Base-by-base conservation (phyloP, 2,888 invertebrate genomes). In the Protophormia terraenovae region DNA sequence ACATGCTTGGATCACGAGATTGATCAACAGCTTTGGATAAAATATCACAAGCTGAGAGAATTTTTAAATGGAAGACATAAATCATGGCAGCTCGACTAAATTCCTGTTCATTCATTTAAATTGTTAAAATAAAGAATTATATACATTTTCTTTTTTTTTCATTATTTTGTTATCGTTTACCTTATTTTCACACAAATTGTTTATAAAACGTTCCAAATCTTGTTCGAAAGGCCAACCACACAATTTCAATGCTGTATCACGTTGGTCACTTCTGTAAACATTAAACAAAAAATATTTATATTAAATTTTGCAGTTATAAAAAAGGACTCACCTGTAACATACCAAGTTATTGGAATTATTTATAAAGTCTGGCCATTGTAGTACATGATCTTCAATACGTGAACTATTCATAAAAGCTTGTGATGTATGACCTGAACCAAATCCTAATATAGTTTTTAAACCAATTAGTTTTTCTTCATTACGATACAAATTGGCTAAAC, bases 211-310 rank as follows among this genome's bases (percentile, higher is more conserved):
- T 5, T 93, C 93, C 41, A 95, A 91, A 89, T 96, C 96, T 91
- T 95, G 95, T 88, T 97, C 97, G 92, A 96, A 96, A 85, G 95
- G 95, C 98, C 98, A 98, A 22, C 97, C 97, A 93, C 98, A 98
- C 86, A 98, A 93, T 91, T 96, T 95, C 85, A 98, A 93, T 1
- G 97, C 97, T 90, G 95, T 95, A 87, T 96, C 96, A 86, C 98
- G 95, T 64, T 92, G 91, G 73, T 91, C 92, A 67, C 96, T 95
- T 89, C 96, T 95, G 89, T 38, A 69, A 45, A 41, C 1, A 8
- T 22, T 29, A 22, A n/a, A 50, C 3, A 22, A 50, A 22, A 3
- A 10, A n/a, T 50, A 22, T 50, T 50, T 45, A n/a, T 3, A 6
- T 45, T 32, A 32, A 32, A 6, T 14, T 19, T 62, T 86, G 79